Evolutionary conservation across 1,140 invertebrate species (phyloP).

Genomic region (Microvelia longipes): DNA sequence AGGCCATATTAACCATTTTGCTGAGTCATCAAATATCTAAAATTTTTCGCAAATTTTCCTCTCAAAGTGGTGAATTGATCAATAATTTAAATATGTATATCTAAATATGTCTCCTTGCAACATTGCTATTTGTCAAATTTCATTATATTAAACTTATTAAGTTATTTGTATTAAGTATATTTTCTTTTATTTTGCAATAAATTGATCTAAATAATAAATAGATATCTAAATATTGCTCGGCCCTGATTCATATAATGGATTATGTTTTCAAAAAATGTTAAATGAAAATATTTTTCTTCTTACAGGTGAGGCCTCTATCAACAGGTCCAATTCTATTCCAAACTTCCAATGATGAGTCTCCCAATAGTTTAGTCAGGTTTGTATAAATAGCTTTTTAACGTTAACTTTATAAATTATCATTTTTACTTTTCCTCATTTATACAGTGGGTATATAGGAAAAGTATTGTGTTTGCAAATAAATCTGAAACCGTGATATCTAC

Average conservation of each 20-base stretch:
- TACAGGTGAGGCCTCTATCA: constrained; percentile 45
- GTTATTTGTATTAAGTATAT: not conserved
- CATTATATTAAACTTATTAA: not conserved
- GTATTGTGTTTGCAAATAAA: not conserved
- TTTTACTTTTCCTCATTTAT: not conserved
- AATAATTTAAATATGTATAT: too few species aligned
- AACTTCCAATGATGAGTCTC: constrained; percentile 33
- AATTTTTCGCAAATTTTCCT: too few species aligned
- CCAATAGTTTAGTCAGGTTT: constrained; percentile 40
- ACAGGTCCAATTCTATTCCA: constrained; percentile 38
- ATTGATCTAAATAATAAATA: not conserved
- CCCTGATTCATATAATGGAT: too few species aligned
- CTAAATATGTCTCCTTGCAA: too few species aligned
- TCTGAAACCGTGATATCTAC: not conserved
- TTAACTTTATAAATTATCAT: not conserved
- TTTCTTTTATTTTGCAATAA: not conserved
- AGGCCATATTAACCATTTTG: too few species aligned
- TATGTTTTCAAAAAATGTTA: not conserved
- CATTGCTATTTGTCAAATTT: not conserved
- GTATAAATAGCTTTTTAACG: not conserved
- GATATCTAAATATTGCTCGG: too few species aligned
- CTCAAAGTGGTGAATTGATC: too few species aligned
- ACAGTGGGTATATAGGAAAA: not conserved
- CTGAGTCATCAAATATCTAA: too few species aligned
- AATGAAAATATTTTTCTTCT: constrained; percentile 11